A percentile compares a stretch with the other conserved stretches of the same genome.
These are phyloP conservation scores for Micrasema minimum DNA, from an alignment of 1,140 invertebrate species.

Conservation along the genomic window DNA sequence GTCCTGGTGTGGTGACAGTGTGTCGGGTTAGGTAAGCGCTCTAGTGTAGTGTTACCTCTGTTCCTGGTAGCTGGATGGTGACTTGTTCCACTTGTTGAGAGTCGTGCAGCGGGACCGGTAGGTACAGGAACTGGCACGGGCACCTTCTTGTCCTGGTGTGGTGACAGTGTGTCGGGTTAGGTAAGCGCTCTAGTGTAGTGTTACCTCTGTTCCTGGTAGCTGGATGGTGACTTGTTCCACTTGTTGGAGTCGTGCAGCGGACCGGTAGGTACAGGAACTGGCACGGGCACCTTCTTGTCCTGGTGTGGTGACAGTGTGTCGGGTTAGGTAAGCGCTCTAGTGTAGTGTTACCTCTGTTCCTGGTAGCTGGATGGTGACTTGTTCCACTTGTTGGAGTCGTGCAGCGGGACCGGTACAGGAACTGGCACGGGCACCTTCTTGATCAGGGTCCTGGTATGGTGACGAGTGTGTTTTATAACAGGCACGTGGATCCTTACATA, in stretches of 20 bases:
- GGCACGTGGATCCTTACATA: slow-evolving; percentile 48
- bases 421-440: slow-evolving; percentile 49
- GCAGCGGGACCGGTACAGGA: slow-evolving; percentile 47
- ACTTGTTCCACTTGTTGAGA: background rate
- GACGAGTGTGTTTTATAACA: slow-evolving; percentile 44
- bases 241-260: background rate
- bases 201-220: background rate
- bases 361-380: too few relatives aligned
- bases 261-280: background rate
- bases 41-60: background rate
- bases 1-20: too few relatives aligned
- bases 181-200: too few relatives aligned
- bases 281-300: background rate
- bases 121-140: too few relatives aligned
- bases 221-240: background rate
- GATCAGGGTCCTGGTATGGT: slow-evolving; percentile 45
- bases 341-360: background rate
- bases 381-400: slow-evolving; percentile 41
- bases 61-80: background rate
- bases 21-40: too few relatives aligned
- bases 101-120: background rate
- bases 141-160: too few relatives aligned
- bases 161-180: too few relatives aligned
- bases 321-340: slow-evolving; percentile 7
- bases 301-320: background rate